Base-by-base conservation (phyloP, 2,888 invertebrate genomes). In the Synergus umbraculus region DNA sequence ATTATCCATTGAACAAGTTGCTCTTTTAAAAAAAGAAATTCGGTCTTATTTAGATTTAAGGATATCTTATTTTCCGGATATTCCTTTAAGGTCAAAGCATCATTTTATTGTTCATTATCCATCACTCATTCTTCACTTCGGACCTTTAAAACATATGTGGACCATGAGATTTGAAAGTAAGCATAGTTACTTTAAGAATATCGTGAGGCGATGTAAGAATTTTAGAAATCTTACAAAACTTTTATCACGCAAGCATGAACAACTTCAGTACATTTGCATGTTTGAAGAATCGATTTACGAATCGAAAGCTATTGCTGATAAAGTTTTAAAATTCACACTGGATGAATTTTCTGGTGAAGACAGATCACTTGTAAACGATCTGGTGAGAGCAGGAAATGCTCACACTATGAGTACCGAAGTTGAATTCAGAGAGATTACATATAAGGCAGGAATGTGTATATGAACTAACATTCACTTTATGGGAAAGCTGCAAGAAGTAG, bases 161-260 rank as follows among this genome's bases (percentile, higher is more conserved):
- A 86, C 83, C 9, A 66, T 85, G 0, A 8, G 84, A 37, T 87
- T 84, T 77, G 87, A 87, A 77, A 84, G 84, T 44, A 85, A 84
- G 69, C 86, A 87, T 65, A 81, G 78, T 9, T 85, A 80, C 83
- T 86, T 87, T 41, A 87, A 87, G 81, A 78, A 65, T 69, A 22
- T 82, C 22, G 49, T 81, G 0, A 79, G 80, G 73, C 80, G 79
- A 63, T 49, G 15, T n/a, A 81, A 81, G 76, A 87, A 88, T 81
- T 87, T 83, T 54, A 84, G 83, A 82, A 84, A 85, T 81, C 46
- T 46, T 46, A 12, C 46, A 13, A 13, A 46, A 46, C 46, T 8
- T 8, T 43, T 43, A 8, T 43, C 43, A 43, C 7, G 67, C 63
- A 80, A 76, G 29, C 77, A 81, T 76, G 82, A 85, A 64, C 60